Conservation (phyloP, 2,113 vertebrate genomes). For the Corythoichthys intestinalis region DNA sequence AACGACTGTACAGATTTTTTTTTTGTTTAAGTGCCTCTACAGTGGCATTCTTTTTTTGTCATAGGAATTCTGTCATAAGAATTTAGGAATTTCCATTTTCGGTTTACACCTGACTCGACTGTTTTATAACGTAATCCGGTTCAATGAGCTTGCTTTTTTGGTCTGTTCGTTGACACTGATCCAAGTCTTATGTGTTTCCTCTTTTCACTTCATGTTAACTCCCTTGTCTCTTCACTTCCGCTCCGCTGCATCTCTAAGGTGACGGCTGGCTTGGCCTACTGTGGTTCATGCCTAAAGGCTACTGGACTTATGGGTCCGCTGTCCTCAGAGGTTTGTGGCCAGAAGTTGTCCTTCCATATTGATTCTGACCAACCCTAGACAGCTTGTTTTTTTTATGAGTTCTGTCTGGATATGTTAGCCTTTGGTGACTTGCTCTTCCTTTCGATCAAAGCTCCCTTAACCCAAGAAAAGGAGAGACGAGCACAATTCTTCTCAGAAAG, state of each 20-base stretch:
- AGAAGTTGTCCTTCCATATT: conserved; percentile 40
- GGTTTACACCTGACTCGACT: not conserved
- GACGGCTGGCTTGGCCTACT: conserved; percentile 46
- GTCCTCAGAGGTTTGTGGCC: conserved; percentile 52
- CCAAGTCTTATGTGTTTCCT: conserved; percentile 34
- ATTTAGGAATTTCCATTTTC: too few species aligned
- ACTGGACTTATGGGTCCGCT: conserved; percentile 27
- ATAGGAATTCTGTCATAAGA: too few species aligned
- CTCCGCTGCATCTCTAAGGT: conserved; percentile 49
- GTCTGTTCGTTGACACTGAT: not conserved
- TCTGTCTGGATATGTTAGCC: conserved; percentile 60
- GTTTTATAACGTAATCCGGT: not conserved
- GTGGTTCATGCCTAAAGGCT: conserved; percentile 46
- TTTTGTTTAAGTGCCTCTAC: not conserved
- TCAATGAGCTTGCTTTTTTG: not conserved
- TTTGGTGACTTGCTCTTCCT: conserved; percentile 33
- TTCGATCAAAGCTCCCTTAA: conserved; percentile 45
- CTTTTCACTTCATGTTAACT: conserved; percentile 60
- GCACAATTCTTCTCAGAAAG: conserved; percentile 13
- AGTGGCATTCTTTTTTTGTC: too few species aligned
- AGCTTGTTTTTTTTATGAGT: conserved; percentile 70
- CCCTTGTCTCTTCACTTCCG: conserved; percentile 44
- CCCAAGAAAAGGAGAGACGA: conserved; percentile 7
- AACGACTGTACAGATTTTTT: not conserved
- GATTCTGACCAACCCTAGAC: conserved; percentile 56